These are phyloP conservation scores for Cerastis leucographa DNA, from an alignment of 2,888 invertebrate genomes.

Conservation along the genomic window DNA sequence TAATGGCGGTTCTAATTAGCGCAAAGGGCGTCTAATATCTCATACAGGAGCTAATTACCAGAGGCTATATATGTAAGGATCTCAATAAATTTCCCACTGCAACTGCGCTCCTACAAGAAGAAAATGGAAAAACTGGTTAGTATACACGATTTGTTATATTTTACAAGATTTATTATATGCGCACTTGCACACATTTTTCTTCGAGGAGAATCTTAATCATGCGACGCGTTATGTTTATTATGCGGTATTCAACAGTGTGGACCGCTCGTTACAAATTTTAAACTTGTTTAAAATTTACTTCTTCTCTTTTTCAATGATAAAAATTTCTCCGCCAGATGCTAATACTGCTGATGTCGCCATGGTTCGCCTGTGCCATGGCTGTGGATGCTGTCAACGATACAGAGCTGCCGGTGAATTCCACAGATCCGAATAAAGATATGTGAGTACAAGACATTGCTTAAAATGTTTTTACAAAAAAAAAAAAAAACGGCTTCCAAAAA, in stretches of 20 bases:
- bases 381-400: slow-evolving; percentile 46
- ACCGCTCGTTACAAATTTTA: not conserved
- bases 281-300: too few species aligned
- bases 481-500: too few species aligned
- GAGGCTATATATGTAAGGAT: slow-evolving; percentile 49
- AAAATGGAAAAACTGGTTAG: slow-evolving; percentile 58
- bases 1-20: slow-evolving; percentile 57
- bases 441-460: slow-evolving; percentile 52
- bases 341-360: slow-evolving; percentile 41
- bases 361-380: slow-evolving; percentile 28
- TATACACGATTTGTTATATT: not conserved
- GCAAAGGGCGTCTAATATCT: slow-evolving; percentile 26
- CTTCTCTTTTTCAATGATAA: not conserved
- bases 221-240: not conserved
- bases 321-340: slow-evolving; percentile 34
- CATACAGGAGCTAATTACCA: slow-evolving; percentile 53
- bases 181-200: not conserved
- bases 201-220: not conserved
- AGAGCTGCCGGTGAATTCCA: slow-evolving; percentile 63
- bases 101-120: not conserved
- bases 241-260: not conserved
- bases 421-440: slow-evolving; percentile 76
- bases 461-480: too few species aligned
- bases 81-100: not conserved
- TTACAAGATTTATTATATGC: not conserved